Evolutionary conservation across 2,888 invertebrate genomes (phyloP), one percentile per base, ranked within the genome.

Genomic region (Lymantria monacha): DNA sequence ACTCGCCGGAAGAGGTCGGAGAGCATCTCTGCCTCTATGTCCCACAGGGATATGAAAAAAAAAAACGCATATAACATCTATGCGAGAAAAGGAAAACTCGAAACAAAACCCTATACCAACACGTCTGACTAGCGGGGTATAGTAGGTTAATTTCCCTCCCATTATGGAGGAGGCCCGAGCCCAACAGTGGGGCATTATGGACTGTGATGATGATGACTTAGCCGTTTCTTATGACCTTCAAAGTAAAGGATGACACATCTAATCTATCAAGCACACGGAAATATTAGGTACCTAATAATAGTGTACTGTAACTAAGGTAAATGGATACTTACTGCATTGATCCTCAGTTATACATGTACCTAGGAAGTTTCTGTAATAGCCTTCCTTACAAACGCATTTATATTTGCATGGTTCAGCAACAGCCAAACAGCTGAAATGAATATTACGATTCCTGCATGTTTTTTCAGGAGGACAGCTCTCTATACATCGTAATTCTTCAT

Each of bases 311-410:
- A 22, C 5, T 3, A 22, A 22, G 5, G 5, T 22, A 22, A 33
- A 33, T n/a, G n/a, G n/a, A 13, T 40, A 54, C 63, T 51, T 63
- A 79, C 81, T 73, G 59, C 81, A 81, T 49, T 70, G 55, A 49
- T 62, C 51, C 1, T 40, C 48, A 5, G 66, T 49, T 31, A 79
- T 61, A 49, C 81, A 81, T 11, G 70, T 59, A 12, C 73, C 71
- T 9, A 64, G 50, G 8, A 53, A 45, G 45, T 77, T 75, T 58
- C 69, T 74, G 51, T 62, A 70, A 50, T 58, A 76, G 2, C 69
- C 76, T 42, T 57, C 22, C 43, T 69, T 49, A 36, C 53, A 53
- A n/a, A 53, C 49, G 33, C 53, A 53, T 42, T 41, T 44, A 8
- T n/a, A 9, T 36, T 12, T 5, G 33, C 53, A 53, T 31, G 48